Evolutionary conservation across 1,140 invertebrate species (phyloP), one percentile per base, ranked within the genome.

Genomic region (Homalodisca vitripennis): DNA sequence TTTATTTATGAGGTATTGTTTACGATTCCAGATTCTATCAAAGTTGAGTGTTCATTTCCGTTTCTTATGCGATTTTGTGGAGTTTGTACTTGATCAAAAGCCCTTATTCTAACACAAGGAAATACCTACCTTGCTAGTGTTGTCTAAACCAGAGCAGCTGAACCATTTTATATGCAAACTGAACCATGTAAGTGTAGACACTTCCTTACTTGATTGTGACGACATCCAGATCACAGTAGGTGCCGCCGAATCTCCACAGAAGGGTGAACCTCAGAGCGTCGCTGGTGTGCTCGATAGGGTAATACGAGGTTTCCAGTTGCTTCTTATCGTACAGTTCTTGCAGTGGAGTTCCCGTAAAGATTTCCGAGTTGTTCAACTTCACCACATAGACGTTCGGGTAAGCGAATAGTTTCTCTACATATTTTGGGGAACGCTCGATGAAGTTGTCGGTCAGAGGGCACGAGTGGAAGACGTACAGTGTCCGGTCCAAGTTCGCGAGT

Each of bases 171-270:
- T n/a, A n/a, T n/a, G n/a, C n/a, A n/a, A n/a, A n/a, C n/a, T n/a
- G n/a, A n/a, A n/a, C n/a, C n/a, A n/a, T n/a, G n/a, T n/a, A n/a
- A n/a, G n/a, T n/a, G n/a, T n/a, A n/a, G n/a, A n/a, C n/a, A n/a
- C n/a, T n/a, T n/a, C 2, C 48, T 51, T 51, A 51, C 48, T 22
- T 51, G n/a, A 51, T 51, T 51, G 48, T 51, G n/a, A 51, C n/a
- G 3, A 51, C 48, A n/a, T 51, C 48, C 48, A 51, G 48, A n/a
- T 51, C 48, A 51, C 48, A 12, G 22, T 51, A 51, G n/a, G 48
- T 51, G 3, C 48, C 48, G 3, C 48, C 48, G 22, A 51, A 51
- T 20, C n/a, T 51, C 48, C 48, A 51, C 3, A 51, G 48, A 51
- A 51, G 48, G 3, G n/a, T 20, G 14, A 51, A 20, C n/a, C 48